Base-by-base conservation (phyloP, 2,888 invertebrate species). In the Perizoma flavofasciatum region DNA sequence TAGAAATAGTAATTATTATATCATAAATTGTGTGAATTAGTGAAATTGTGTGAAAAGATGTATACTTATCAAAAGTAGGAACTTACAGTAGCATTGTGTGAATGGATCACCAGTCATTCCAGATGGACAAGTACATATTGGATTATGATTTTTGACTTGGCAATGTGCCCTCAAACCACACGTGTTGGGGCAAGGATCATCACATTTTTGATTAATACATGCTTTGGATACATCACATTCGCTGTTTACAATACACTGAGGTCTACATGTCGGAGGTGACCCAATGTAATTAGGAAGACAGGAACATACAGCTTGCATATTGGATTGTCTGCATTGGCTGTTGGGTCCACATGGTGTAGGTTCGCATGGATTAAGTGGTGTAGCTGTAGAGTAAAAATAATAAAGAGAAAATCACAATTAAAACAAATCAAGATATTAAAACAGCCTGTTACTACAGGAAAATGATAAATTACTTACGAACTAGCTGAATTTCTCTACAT, bases 91-190 rank as follows among this genome's bases (percentile, higher is more conserved):
- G 75, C 97, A 97, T 76, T 95, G 95, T 4, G 94, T 94, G 79
- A 97, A 97, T 54, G 97, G 97, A 94, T 97, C 96, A 48, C 98
- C 98, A 43, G 96, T 96, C 87, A 95, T 96, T n/a, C 96, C 96
- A 45, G 94, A 91, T 47, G 96, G 95, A 73, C 98, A 98, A 4
- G 96, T 96, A 77, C 98, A 98, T 65, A 97, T 96, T 4, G 97
- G 97, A 75, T 96, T 97, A 82, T 97, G 97, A 81, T 97, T 97
- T 78, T 95, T 95, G 0, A 96, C 95, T 49, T 94, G 94, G 77
- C 98, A 98, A 69, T 96, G 95, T 2, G 97, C 97, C 71, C 95
- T 94, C 52, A 96, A 91, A n/a, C 97, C 97, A 79, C 97, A 97
- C 0, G 96, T 96, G 68, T 96, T 96, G 9, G 96, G 95, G 75